Evolutionary conservation across 2,888 invertebrate species (phyloP).

Genomic region (Lucinisca nassula): DNA sequence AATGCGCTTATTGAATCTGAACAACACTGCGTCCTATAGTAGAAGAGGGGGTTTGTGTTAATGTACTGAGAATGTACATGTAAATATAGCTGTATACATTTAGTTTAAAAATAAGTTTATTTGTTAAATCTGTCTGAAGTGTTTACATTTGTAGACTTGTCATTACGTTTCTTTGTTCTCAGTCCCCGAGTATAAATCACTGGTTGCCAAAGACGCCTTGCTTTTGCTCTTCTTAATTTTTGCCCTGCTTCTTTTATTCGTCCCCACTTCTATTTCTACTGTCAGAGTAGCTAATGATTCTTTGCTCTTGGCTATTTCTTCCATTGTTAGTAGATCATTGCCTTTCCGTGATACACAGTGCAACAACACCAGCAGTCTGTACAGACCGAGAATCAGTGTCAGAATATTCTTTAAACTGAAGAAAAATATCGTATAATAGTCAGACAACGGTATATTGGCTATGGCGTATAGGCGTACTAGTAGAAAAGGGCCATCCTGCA

Average conservation of each 20-base stretch:
- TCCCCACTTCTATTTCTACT: background rate
- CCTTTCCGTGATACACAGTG: constrained; percentile 57
- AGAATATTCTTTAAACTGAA: constrained; percentile 62
- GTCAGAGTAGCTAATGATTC: constrained; percentile 55
- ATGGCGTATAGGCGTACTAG: constrained; percentile 46
- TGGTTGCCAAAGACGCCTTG: background rate
- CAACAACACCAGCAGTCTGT: constrained; percentile 57
- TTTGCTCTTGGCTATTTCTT: constrained; percentile 57
- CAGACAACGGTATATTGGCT: constrained; percentile 16
- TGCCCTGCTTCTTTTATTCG: no score
- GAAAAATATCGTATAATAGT: constrained; percentile 64
- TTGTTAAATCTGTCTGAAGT: no score
- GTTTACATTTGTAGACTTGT: no score
- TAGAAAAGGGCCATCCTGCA: constrained; percentile 69
- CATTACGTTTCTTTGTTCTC: background rate
- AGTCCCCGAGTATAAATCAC: background rate
- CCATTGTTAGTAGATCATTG: constrained; percentile 57
- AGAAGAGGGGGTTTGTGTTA: no score
- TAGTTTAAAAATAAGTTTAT: no score
- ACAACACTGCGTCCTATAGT: no score
- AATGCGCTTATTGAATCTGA: no score
- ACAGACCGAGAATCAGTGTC: constrained; percentile 55
- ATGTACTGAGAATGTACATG: no score
- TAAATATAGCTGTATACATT: no score
- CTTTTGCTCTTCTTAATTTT: constrained; percentile 1